Evolutionary conservation across 2,797 vertebrate genomes (phyloP).

Genomic region (Alcedo quadribrachys): DNA sequence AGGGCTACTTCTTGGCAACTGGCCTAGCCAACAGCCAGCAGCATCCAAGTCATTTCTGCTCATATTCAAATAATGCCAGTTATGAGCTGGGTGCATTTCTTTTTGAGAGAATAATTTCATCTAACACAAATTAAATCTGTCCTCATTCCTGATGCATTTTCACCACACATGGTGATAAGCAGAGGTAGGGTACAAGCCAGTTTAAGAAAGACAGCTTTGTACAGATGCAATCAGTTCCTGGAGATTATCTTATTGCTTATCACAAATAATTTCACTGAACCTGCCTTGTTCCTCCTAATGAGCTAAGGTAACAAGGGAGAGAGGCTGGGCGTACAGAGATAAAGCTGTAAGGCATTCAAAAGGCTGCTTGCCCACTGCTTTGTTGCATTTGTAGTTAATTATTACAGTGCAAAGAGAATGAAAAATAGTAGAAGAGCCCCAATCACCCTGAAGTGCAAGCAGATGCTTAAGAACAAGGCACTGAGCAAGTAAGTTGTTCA

Average conservation of each 20-base stretch:
- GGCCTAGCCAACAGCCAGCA: not conserved
- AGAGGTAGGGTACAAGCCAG: not conserved
- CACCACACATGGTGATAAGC: accelerated
- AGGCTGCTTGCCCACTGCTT: not conserved
- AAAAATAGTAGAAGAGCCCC: not conserved
- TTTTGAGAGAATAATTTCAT: not conserved
- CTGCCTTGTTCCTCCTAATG: not conserved
- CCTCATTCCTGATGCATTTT: not conserved
- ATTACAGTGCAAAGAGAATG: not conserved
- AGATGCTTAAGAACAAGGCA: not conserved
- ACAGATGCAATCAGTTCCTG: not conserved
- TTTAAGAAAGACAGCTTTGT: not conserved
- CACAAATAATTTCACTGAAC: not conserved
- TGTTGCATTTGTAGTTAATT: not conserved
- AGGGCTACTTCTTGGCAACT: not conserved
- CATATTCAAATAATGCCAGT: accelerated
- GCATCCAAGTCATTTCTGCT: not conserved
- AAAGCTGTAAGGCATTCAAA: not conserved
- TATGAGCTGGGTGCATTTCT: not conserved
- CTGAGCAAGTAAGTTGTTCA: not conserved
- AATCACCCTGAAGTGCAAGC: not conserved
- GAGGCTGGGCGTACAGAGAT: not conserved
- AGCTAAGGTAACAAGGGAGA: not conserved
- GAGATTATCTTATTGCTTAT: not conserved
- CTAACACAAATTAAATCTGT: not conserved